These are phyloP conservation scores for Leptopilina drosophilae DNA, from an alignment of 2,888 invertebrate species.

Conservation along the genomic window DNA sequence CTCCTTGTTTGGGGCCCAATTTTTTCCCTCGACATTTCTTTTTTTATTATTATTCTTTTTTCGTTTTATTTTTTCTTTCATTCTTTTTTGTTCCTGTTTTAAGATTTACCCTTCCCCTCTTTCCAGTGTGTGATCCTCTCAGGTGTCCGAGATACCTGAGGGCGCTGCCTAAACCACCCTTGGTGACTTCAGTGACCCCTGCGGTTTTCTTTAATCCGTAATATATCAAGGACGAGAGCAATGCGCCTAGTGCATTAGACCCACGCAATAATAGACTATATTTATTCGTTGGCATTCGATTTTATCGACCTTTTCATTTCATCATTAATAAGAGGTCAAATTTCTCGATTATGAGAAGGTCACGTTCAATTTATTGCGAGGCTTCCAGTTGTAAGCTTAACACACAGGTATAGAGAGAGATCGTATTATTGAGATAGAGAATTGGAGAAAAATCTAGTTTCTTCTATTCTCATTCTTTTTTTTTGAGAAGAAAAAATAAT, in stretches of 20 bases:
- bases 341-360: conserved; percentile 31
- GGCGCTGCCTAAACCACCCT: conserved; percentile 58
- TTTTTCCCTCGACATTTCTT: conserved; percentile 43
- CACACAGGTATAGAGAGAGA: background rate
- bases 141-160: conserved; percentile 61
- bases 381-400: background rate
- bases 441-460: background rate
- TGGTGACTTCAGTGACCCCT: conserved; percentile 56
- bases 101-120: conserved; percentile 43
- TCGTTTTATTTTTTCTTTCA: conserved; percentile 19
- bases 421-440: background rate
- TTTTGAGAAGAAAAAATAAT: no score
- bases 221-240: conserved; percentile 18
- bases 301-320: conserved; percentile 22
- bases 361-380: conserved; percentile 14
- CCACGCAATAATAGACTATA: conserved; percentile 24
- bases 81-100: conserved; percentile 28
- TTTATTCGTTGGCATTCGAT: conserved; percentile 8
- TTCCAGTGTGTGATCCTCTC: conserved; percentile 52
- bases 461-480: no score
- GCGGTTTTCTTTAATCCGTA: conserved; percentile 48
- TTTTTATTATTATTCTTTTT: conserved; percentile 28
- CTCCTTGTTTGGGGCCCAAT: conserved; percentile 47
- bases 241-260: background rate
- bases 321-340: conserved; percentile 30